Conservation (phyloP, 2,888 invertebrate species). For the Drosophila monieri region DNA sequence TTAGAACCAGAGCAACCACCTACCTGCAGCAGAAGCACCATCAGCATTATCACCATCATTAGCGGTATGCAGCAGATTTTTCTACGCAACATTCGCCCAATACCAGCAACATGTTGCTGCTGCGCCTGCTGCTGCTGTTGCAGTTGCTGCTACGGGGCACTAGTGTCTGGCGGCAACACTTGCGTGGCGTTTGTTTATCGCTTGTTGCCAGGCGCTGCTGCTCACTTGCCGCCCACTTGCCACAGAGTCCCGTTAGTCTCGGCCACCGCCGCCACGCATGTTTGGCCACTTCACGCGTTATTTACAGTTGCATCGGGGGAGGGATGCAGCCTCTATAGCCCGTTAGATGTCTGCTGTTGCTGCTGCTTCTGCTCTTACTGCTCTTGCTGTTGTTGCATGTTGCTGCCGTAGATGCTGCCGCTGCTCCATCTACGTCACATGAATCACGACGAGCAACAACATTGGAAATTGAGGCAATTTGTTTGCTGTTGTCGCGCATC, state of each 20-base stretch:
- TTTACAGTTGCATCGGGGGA: constrained; percentile 70
- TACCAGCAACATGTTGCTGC: constrained; percentile 68
- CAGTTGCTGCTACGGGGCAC: constrained; percentile 11
- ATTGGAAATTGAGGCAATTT: constrained; percentile 81
- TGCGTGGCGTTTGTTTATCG: constrained; percentile 76
- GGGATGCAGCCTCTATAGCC: constrained; percentile 46
- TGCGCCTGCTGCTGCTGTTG: constrained; percentile 10
- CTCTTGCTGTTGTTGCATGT: constrained; percentile 41
- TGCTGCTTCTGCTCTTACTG: constrained; percentile 39
- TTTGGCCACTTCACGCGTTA: constrained; percentile 77
- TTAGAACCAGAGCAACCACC: constrained; percentile 35
- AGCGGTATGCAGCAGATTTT: constrained; percentile 35
- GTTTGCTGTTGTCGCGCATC: constrained; percentile 81
- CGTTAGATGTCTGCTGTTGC: constrained; percentile 67
- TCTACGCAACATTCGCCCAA: constrained; percentile 49
- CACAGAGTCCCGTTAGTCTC: constrained; percentile 60
- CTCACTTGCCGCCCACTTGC: constrained; percentile 69
- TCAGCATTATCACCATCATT: constrained; percentile 49
- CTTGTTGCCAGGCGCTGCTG: constrained; percentile 77
- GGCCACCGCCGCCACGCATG: constrained; percentile 78
- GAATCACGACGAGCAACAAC: constrained; percentile 77
- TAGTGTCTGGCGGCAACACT: constrained; percentile 76
- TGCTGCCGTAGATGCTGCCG: constrained; percentile 45
- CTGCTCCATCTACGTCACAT: constrained; percentile 76
- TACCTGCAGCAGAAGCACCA: constrained; percentile 35